Percentiles rank a stretch among this genome's conserved stretches.
Conservation (phyloP, 2,113 vertebrate genomes). For the Cephalopholis sonnerati region DNA sequence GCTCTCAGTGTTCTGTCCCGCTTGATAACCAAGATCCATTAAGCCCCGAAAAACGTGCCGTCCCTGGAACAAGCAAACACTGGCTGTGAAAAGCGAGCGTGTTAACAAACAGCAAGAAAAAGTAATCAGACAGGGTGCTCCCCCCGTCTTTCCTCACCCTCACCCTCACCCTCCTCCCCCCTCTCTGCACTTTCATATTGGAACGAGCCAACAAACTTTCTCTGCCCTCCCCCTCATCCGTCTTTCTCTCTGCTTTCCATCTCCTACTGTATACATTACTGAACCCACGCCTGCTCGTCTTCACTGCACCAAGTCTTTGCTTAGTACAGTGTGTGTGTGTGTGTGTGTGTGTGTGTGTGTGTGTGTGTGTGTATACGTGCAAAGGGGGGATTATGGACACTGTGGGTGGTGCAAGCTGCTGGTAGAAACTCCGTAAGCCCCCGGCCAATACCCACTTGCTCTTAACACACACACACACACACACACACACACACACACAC, state of each 20-base stretch:
- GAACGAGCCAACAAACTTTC: conserved; percentile 56
- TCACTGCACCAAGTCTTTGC: conserved; percentile 30
- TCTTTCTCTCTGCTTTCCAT: conserved; percentile 56
- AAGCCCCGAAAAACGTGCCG: neutral
- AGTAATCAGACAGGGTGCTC: neutral
- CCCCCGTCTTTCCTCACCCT: too few species aligned
- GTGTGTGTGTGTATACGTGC: conserved; percentile 1
- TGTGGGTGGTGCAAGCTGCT: conserved; percentile 52
- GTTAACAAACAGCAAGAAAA: neutral
- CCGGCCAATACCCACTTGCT: conserved; percentile 10
- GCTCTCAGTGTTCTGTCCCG: neutral
- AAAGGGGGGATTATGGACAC: conserved; percentile 23
- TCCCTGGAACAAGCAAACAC: neutral
- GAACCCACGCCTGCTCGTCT: conserved; percentile 58
- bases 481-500: conserved; percentile 1
- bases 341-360: neutral
- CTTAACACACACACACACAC: neutral
- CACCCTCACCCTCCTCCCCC: neutral
- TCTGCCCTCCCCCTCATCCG: conserved; percentile 48
- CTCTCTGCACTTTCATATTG: neutral
- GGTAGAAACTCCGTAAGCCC: conserved; percentile 38
- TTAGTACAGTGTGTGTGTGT: conserved; percentile 1
- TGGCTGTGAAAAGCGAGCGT: neutral
- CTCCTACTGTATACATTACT: conserved; percentile 64
- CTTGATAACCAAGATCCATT: conserved; percentile 18